phyloP scores from a whole-genome alignment of 2,113 vertebrate genomes.

The Polypterus bichir region DNA sequence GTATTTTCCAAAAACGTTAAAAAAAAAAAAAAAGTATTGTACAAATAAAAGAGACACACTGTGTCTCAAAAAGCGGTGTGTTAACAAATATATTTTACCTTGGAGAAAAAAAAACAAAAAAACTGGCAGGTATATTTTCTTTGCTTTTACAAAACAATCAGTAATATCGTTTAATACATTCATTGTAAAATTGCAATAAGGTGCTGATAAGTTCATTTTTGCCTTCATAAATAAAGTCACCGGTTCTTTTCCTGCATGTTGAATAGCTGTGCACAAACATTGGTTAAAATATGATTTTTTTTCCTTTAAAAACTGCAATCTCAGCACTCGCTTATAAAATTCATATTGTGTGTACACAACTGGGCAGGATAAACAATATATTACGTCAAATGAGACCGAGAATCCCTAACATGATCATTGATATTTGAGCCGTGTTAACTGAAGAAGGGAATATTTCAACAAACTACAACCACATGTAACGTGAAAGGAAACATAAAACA shows the following conservation, averaged over 20 bases:
- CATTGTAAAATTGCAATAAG: constrained; percentile 62
- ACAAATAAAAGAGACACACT: constrained; percentile 15
- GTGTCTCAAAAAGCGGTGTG: constrained; percentile 27
- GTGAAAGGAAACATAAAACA: no score
- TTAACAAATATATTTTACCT: constrained; percentile 60
- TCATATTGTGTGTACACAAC: no score
- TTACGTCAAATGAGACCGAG: no score
- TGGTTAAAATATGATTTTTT: no score
- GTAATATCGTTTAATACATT: constrained; percentile 36
- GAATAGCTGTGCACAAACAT: no score
- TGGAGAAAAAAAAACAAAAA: constrained; percentile 43
- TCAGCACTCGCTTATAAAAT: no score
- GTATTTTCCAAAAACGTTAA: background rate
- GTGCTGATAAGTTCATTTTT: constrained; percentile 51
- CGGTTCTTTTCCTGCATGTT: constrained; percentile 7
- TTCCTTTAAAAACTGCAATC: no score
- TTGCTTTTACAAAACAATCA: constrained; percentile 44
- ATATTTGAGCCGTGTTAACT: no score
- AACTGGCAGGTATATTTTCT: constrained; percentile 33
- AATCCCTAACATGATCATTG: no score
- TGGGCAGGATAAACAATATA: no score
- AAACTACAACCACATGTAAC: no score
- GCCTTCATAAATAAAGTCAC: constrained; percentile 26
- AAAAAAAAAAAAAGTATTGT: constrained; percentile 19
- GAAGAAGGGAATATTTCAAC: no score